phyloP scores from a whole-genome alignment of 2,888 invertebrate species.

The Philaethria dido region DNA sequence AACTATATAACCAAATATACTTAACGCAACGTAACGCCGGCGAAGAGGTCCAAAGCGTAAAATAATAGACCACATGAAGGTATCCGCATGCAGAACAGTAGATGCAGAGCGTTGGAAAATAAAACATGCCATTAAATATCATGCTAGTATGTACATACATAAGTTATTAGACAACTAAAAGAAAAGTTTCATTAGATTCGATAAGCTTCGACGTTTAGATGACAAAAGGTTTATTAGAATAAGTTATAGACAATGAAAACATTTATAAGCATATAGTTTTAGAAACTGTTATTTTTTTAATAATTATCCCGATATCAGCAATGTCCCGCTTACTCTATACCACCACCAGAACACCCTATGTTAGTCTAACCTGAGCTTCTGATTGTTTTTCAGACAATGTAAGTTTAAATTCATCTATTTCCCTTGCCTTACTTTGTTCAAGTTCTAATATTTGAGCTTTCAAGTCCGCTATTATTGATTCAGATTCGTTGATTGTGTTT shows the following conservation, averaged over 20 bases:
- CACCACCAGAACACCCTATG: slow-evolving; percentile 46
- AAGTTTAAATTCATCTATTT: slow-evolving; percentile 58
- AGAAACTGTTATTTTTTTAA: background rate
- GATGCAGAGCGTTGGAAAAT: slow-evolving; percentile 60
- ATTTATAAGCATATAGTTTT: background rate
- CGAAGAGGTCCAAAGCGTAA: slow-evolving; percentile 45
- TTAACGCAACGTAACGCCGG: slow-evolving; percentile 56
- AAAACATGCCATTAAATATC: slow-evolving; percentile 75
- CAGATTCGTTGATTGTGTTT: slow-evolving; percentile 49
- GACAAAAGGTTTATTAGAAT: slow-evolving; percentile 39
- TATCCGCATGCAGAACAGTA: slow-evolving; percentile 52
- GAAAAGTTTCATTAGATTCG: background rate
- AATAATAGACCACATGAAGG: slow-evolving; percentile 46
- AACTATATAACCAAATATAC: slow-evolving; percentile 75
- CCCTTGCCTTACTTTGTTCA: slow-evolving; percentile 54
- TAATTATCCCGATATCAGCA: slow-evolving; percentile 16
- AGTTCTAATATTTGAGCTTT: slow-evolving; percentile 57
- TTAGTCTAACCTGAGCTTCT: slow-evolving; percentile 69
- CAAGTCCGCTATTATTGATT: slow-evolving; percentile 52
- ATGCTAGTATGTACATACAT: slow-evolving; percentile 40
- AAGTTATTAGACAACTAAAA: slow-evolving; percentile 1
- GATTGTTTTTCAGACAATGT: slow-evolving; percentile 57
- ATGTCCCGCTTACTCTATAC: slow-evolving; percentile 5
- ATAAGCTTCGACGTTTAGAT: slow-evolving; percentile 26
- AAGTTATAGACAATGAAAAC: slow-evolving; percentile 37